These are phyloP conservation scores for Nematolebias whitei DNA, from an alignment of 2,113 vertebrate species.

Conservation along the genomic window DNA sequence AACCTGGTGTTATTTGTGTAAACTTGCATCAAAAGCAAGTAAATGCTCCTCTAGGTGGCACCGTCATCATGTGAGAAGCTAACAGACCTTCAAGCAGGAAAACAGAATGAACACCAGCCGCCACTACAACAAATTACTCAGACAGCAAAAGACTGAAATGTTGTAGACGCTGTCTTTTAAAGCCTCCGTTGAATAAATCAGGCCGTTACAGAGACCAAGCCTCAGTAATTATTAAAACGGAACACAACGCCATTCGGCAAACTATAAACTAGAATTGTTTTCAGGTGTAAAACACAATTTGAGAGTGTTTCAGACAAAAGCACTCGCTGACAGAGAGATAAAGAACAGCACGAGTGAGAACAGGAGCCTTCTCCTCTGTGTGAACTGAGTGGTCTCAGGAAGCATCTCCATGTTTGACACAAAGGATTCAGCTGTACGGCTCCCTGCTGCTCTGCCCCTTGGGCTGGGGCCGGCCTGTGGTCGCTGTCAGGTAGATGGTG, in stretches of 20 bases:
- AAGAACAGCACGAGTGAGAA: too few relatives aligned
- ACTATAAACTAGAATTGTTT: background rate
- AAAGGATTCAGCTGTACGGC: too few relatives aligned
- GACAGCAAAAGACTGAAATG: background rate
- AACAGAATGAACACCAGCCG: constrained; percentile 19
- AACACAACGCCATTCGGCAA: background rate
- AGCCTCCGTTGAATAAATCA: background rate
- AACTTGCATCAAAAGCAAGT: constrained; percentile 46
- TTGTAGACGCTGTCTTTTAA: background rate
- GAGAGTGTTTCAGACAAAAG: background rate
- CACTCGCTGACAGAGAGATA: too few relatives aligned
- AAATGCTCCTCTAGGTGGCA: constrained; percentile 75
- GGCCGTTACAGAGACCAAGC: background rate
- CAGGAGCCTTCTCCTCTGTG: too few relatives aligned
- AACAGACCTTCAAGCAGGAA: constrained; percentile 23
- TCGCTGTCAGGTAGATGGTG: too few relatives aligned
- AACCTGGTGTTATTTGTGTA: constrained; percentile 1
- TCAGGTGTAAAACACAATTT: background rate
- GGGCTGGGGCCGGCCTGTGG: too few relatives aligned
- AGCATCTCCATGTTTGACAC: too few relatives aligned
- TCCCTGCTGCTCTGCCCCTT: too few relatives aligned
- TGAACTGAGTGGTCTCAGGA: too few relatives aligned
- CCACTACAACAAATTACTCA: background rate
- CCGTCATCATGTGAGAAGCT: constrained; percentile 56
- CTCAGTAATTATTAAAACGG: background rate